These are phyloP conservation scores for Isaurus tuberculatus DNA, from an alignment of 92 coral and sea anemone species.

Conservation along the genomic window DNA sequence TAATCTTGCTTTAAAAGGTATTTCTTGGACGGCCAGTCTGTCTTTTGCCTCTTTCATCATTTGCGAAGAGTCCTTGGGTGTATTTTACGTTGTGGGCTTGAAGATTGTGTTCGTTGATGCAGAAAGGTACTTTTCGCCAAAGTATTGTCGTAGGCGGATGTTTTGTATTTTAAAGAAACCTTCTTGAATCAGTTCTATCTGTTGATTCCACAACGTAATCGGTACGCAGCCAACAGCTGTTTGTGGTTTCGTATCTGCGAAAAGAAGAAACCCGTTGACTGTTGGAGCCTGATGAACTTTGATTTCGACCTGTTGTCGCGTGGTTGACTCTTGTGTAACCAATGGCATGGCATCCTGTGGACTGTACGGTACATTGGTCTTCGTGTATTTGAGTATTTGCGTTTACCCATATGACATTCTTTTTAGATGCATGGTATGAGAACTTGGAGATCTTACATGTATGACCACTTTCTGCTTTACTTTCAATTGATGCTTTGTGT, in stretches of 20 bases:
- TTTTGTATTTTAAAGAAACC: slow-evolving; percentile 55
- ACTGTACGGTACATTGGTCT: slow-evolving; percentile 41
- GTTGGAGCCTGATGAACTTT: slow-evolving; percentile 56
- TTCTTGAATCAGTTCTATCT: slow-evolving; percentile 50
- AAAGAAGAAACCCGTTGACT: slow-evolving; percentile 57
- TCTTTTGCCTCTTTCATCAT: no score
- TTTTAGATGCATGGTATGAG: no score
- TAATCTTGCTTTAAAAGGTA: no score
- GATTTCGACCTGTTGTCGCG: slow-evolving; percentile 52
- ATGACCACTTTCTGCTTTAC: no score
- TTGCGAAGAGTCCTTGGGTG: no score
- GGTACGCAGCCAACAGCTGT: slow-evolving; percentile 58
- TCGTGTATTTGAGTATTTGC: slow-evolving; percentile 50
- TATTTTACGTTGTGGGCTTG: no score
- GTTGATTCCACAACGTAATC: slow-evolving; percentile 67
- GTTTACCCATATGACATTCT: slow-evolving; percentile 60
- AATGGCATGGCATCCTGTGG: slow-evolving; percentile 11
- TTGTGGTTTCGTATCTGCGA: slow-evolving; percentile 58
- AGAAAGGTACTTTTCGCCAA: no score
- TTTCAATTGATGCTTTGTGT: no score
- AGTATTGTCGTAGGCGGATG: no score
- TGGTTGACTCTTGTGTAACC: slow-evolving; percentile 40
- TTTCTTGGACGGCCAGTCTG: no score
- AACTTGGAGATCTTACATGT: no score
- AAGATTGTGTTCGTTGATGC: no score